Conservation (phyloP, 2,888 invertebrate species). For the Abscondita cerata region DNA sequence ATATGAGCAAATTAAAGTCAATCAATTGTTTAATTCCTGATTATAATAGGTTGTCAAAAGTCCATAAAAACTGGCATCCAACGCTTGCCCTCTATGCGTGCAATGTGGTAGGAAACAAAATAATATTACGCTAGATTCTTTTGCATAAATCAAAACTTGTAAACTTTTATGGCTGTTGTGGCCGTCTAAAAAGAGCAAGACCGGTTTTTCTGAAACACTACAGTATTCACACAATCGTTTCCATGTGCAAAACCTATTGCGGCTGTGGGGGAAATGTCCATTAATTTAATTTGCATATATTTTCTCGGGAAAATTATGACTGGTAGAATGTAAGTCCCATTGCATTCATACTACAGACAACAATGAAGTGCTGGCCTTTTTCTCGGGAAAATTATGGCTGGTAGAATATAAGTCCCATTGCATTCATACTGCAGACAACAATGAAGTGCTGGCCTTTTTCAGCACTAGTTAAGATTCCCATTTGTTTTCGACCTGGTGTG, state of each 20-base stretch:
- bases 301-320: not conserved
- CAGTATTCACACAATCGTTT: not conserved
- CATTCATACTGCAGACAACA: not conserved
- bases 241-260: not conserved
- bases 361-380: not conserved
- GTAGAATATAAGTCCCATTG: not conserved
- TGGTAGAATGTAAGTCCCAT: not conserved
- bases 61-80: not conserved
- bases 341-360: not conserved
- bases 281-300: not conserved
- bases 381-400: not conserved
- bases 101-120: not conserved
- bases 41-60: not conserved
- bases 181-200: not conserved
- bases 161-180: not conserved
- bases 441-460: not conserved
- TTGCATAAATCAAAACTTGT: not conserved
- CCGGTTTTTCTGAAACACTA: not conserved
- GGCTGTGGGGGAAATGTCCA: not conserved
- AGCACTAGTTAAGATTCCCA: not conserved
- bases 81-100: not conserved
- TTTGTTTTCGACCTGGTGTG: not conserved
- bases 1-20: not conserved
- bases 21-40: not conserved
- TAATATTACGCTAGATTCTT: not conserved